Base-by-base conservation (phyloP, 2,888 invertebrate genomes). In the Drosophila rellima region DNA sequence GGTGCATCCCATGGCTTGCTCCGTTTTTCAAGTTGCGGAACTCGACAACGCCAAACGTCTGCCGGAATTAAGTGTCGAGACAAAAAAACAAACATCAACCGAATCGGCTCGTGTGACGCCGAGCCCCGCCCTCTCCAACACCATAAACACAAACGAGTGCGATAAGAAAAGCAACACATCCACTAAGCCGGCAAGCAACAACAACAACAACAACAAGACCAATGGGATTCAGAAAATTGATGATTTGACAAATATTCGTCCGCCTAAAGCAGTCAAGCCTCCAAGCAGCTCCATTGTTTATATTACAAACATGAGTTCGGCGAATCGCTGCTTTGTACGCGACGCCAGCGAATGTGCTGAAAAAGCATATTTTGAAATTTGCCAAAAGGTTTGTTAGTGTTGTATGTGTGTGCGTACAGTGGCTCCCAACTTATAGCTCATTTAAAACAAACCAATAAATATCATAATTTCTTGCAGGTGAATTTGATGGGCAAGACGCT, bases 281-380 rank as follows among this genome's bases (percentile, higher is more conserved):
- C 7, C 17, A 5, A 72, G n/a, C 39, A 52, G 68, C 3, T 69
- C 59, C n/a, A 4, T 50, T 18, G 70, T 82, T 8, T 61, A 29
- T 33, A 13, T 86, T 0, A 51, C 23, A 0, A 62, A 62, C 11
- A 85, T 82, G 40, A 11, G 20, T 3, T 72, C 70, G 0, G 6
- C 72, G 2, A 80, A 86, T 61, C 60, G 64, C 15, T 86, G 83
- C 20, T 57, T 56, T 18, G 15, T 86, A 0, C 80, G 80, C 8
- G 65, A 65, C 7, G 66, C 62, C 11, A 69, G 64, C 37, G 51
- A 56, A 62, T 1, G 23, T 5, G 70, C 74, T 52, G 78, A 71
- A 39, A 23, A 44, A 10, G 74, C 65, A 26, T 39, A 52, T 72
- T 42, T 11, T 0, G 8, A 52, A 5, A 10, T 78, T 1, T 68